phyloP scores from a whole-genome alignment of 1,140 invertebrate species.

The Monomorium pharaonis region DNA sequence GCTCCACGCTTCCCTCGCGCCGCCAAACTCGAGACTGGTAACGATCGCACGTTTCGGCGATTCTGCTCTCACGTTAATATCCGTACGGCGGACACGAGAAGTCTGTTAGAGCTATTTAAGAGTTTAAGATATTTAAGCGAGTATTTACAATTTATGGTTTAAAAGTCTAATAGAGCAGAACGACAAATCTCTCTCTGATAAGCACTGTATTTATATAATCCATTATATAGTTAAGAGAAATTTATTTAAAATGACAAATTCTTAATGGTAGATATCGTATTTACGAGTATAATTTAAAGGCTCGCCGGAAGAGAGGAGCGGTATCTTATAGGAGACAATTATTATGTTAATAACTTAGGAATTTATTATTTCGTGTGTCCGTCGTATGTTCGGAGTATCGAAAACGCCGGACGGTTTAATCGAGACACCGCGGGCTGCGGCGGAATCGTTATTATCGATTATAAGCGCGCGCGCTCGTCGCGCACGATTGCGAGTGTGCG shows the following conservation, averaged over 20 bases:
- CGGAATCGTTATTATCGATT: slow-evolving; percentile 50
- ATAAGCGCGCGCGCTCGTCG: slow-evolving; percentile 24
- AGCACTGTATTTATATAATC: slow-evolving; percentile 30
- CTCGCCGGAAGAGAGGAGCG: neutral
- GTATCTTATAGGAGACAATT: neutral
- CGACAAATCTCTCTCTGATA: slow-evolving; percentile 13
- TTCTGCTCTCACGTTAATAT: slow-evolving; percentile 8
- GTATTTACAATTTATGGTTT: slow-evolving; percentile 33
- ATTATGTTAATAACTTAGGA: slow-evolving; percentile 34
- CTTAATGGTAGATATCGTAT: slow-evolving; percentile 16
- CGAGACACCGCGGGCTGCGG: slow-evolving; percentile 30
- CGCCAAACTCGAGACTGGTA: neutral
- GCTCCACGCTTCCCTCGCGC: too few species aligned
- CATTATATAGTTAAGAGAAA: slow-evolving; percentile 46
- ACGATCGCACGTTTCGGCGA: neutral
- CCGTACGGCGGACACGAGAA: slow-evolving; percentile 6
- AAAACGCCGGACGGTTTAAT: slow-evolving; percentile 29
- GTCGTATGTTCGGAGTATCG: neutral
- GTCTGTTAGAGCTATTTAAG: slow-evolving; percentile 38
- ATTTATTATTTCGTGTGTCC: slow-evolving; percentile 19
- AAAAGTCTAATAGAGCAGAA: slow-evolving; percentile 17
- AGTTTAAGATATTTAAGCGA: slow-evolving; percentile 51
- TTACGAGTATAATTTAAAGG: slow-evolving; percentile 26
- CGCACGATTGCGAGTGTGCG: slow-evolving; percentile 26
- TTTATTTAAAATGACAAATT: slow-evolving; percentile 44